Evolutionary conservation across 2,113 vertebrate genomes (phyloP).

Genomic region (Lophotis ruficrista): DNA sequence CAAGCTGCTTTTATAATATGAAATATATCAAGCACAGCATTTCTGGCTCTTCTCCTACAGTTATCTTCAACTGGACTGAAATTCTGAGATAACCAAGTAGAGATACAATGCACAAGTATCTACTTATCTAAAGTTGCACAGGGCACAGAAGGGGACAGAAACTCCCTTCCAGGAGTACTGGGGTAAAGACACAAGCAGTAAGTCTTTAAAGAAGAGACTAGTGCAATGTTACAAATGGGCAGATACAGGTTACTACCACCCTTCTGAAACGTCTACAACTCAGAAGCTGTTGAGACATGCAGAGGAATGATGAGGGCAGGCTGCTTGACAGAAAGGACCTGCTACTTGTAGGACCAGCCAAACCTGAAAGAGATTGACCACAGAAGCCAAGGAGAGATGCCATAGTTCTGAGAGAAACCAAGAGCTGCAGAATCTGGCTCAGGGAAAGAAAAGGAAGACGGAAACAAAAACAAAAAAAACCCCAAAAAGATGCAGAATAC

Average conservation of each 20-base stretch:
- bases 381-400: conserved; percentile 6
- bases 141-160: background rate
- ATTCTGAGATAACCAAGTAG: background rate
- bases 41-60: background rate
- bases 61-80: background rate
- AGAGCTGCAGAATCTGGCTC: background rate
- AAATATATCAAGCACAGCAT: background rate
- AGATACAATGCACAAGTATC: background rate
- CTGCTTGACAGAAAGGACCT: conserved; percentile 12
- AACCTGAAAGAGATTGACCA: conserved; percentile 59
- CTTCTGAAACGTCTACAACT: background rate
- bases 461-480: too few relatives aligned
- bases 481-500: background rate
- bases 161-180: background rate
- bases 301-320: conserved; percentile 46
- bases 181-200: background rate
- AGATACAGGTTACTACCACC: background rate
- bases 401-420: background rate
- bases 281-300: conserved; percentile 15
- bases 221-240: background rate
- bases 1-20: background rate
- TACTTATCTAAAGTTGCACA: background rate
- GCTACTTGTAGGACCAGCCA: conserved; percentile 48
- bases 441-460: too few relatives aligned
- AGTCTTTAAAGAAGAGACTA: background rate